A percentile compares a stretch with the other conserved stretches of the same genome.
Evolutionary conservation across 2,888 invertebrate genomes (phyloP).

Genomic region (Brassicogethes aeneus): DNA sequence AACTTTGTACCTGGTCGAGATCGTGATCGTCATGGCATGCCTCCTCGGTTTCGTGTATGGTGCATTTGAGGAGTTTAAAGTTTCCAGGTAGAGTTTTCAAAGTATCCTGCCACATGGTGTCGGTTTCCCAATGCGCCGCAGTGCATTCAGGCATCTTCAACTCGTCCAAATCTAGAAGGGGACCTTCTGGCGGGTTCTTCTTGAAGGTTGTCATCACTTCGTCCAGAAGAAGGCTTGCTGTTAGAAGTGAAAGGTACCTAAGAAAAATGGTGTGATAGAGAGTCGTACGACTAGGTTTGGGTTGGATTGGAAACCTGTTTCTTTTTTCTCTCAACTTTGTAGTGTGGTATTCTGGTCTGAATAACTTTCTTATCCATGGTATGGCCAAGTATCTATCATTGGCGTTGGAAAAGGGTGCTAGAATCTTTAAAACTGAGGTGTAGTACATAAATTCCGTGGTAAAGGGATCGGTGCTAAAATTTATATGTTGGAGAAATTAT

Average conservation of each 20-base stretch:
- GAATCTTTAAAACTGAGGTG: constrained; percentile 38
- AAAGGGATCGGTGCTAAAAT: constrained; percentile 31
- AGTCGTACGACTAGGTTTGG: too few species aligned
- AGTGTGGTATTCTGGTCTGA: constrained; percentile 43
- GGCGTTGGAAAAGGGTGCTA: constrained; percentile 37
- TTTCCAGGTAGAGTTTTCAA: constrained; percentile 35
- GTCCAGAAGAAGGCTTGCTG: constrained; percentile 39
- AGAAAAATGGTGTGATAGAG: too few species aligned
- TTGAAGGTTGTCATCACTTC: constrained; percentile 38
- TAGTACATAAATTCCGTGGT: constrained; percentile 45
- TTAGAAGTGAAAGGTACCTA: constrained; percentile 39
- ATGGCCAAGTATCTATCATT: constrained; percentile 33
- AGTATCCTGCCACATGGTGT: constrained; percentile 40
- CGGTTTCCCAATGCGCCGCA: constrained; percentile 41
- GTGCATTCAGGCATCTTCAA: constrained; percentile 27
- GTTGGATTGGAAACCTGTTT: too few species aligned
- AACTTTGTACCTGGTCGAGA: constrained; percentile 20
- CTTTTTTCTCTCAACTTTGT: constrained; percentile 40
- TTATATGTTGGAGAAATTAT: too few species aligned
- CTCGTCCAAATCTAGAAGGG: constrained; percentile 33
- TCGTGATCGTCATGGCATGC: constrained; percentile 34
- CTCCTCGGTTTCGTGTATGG: constrained; percentile 25
- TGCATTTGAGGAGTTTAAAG: constrained; percentile 32
- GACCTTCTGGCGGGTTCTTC: constrained; percentile 33
- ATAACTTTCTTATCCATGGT: constrained; percentile 43